These are phyloP conservation scores for Drosophila bipectinata DNA, from an alignment of 1,140 invertebrate species.

Conservation along the genomic window DNA sequence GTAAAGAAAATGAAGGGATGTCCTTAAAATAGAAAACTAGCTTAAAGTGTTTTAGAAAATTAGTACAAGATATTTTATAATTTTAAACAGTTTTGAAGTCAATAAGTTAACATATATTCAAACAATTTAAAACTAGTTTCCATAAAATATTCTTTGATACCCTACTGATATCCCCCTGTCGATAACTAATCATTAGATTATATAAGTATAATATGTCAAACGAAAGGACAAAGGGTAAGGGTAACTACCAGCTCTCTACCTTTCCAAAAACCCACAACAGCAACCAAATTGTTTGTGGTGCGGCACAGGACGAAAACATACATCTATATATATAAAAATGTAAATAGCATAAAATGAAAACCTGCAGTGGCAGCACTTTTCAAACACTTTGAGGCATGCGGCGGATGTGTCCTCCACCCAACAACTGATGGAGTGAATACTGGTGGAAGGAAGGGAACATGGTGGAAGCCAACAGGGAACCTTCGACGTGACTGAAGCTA, in stretches of 20 bases:
- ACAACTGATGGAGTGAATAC: slow-evolving; percentile 1
- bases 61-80: no score
- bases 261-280: background rate
- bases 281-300: slow-evolving; percentile 70
- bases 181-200: background rate
- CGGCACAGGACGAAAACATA: slow-evolving; percentile 54
- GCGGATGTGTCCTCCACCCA: slow-evolving; percentile 9
- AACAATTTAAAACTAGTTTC: background rate
- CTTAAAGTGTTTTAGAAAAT: background rate
- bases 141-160: background rate
- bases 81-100: no score
- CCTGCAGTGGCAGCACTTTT: slow-evolving; percentile 77
- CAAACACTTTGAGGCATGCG: slow-evolving; percentile 54
- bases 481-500: slow-evolving; percentile 68
- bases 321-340: slow-evolving; percentile 68
- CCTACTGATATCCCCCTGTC: background rate
- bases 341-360: slow-evolving; percentile 79
- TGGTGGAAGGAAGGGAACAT: background rate
- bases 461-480: slow-evolving; percentile 15
- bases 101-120: no score
- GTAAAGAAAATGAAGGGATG: no score
- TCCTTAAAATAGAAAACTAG: background rate
- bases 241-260: slow-evolving; percentile 13
- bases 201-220: background rate
- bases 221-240: background rate